These are phyloP conservation scores for Dyspetes luteomarginatus DNA, from an alignment of 2,888 invertebrate species.

Conservation along the genomic window DNA sequence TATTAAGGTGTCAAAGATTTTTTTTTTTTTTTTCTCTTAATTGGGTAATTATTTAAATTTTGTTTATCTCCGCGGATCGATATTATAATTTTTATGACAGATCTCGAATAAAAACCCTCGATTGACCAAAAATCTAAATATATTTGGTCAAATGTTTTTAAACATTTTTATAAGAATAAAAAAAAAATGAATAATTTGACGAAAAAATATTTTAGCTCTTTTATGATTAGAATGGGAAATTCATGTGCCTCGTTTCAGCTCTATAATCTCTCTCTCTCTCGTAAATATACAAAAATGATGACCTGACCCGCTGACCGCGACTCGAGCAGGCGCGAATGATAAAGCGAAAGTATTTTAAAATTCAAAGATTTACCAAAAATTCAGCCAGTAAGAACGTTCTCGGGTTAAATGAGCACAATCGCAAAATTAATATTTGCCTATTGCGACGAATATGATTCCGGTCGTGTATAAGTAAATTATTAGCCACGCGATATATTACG, in stretches of 20 bases:
- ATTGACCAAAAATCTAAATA: too few relatives aligned
- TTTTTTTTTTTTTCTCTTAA: background rate
- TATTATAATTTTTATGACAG: background rate
- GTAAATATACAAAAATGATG: constrained; percentile 62
- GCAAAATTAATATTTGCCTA: constrained; percentile 8
- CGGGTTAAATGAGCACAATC: background rate
- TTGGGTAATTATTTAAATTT: too few relatives aligned
- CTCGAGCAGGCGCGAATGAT: constrained; percentile 54
- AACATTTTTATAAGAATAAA: too few relatives aligned
- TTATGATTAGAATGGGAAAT: too few relatives aligned
- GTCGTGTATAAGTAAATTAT: background rate
- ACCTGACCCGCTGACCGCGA: constrained; percentile 67
- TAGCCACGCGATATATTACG: background rate
- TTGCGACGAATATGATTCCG: constrained; percentile 23
- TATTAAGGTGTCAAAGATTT: background rate
- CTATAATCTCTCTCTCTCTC: background rate
- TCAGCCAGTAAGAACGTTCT: constrained; percentile 21
- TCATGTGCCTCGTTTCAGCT: background rate
- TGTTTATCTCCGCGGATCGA: background rate
- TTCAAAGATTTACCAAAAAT: constrained; percentile 31
- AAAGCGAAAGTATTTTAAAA: constrained; percentile 35
- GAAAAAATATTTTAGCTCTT: too few relatives aligned
- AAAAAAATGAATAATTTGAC: too few relatives aligned
- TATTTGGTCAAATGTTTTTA: too few relatives aligned
- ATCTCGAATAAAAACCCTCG: too few relatives aligned